phyloP scores from a whole-genome alignment of 2,113 vertebrate genomes.

The Thinocorus orbignyianus region DNA sequence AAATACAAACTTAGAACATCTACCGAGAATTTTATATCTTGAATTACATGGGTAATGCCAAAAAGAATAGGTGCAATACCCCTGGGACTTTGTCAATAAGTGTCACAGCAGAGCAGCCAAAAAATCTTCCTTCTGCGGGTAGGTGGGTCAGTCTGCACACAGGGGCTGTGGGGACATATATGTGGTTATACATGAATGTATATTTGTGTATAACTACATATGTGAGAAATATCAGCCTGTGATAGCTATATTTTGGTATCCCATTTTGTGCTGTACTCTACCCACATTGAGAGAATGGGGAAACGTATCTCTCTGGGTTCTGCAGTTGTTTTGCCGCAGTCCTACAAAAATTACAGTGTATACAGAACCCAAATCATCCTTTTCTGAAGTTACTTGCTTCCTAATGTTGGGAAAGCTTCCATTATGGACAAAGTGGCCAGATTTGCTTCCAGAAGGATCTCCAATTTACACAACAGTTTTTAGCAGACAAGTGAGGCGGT shows the following conservation, averaged over 20 bases:
- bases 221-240: not conserved
- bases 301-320: not conserved
- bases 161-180: not conserved
- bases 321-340: not conserved
- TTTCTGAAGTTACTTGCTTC: not conserved
- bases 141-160: not conserved
- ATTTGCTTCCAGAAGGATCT: not conserved
- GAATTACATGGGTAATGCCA: conserved; percentile 13
- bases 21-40: conserved; percentile 65
- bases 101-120: not conserved
- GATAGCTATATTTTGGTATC: not conserved
- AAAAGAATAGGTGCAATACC: conserved; percentile 44
- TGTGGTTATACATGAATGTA: not conserved
- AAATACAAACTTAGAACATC: conserved; percentile 67
- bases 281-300: not conserved
- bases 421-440: not conserved
- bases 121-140: not conserved
- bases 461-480: not conserved
- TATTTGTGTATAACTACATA: not conserved
- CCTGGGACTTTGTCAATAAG: conserved; percentile 44
- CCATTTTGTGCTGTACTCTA: not conserved
- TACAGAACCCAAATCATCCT: not conserved
- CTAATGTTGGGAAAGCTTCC: not conserved
- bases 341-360: not conserved
- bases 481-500: not conserved